Base-by-base conservation (phyloP, 2,797 vertebrate genomes). In the Sciaenops ocellatus region DNA sequence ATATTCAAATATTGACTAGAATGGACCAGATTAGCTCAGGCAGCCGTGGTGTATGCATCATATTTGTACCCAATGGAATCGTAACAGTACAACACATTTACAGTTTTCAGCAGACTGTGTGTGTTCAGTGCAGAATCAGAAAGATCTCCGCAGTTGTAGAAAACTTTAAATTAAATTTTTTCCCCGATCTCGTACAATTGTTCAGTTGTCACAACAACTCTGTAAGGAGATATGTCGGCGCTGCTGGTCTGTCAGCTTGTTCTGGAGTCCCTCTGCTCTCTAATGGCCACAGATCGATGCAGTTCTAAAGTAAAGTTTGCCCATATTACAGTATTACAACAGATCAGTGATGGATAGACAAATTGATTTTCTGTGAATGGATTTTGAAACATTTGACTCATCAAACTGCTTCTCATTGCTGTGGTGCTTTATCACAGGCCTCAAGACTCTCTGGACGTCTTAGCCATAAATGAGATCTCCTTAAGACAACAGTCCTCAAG, bases 401-500 rank as follows among this genome's bases (percentile, higher is more conserved):
- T 47, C 52, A 28, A 28, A 72, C 18, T 11, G 22, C 54, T 22
- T 26, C 44, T 67, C 47, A 22, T 51, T 41, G 42, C 46, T 59
- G 63, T 10, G 12, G 54, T 50, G 22, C 17, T 64, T 64, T 55
- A 18, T 51, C 44, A 66, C 28, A 26, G 52, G 46, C 30, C 44
- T 66, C 72, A 4, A 42, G 62, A 17, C 17, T 15, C 62, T 59
- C 28, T 10, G 8, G 28, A 6, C 30, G 11, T 30, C 22, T 66
- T 42, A 16, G 8, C 17, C 11, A 48, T n/a, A 13, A 75, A 75
- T 59, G 6, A 75, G 30, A 59, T 50, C 55, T 66, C 38, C 44
- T 65, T 57, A 41, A 47, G 44, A 17, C 62, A 51, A 17, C 46
- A 13, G 52, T 56, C 41, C 51, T 48, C 20, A 20, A 18, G 28